Evolutionary conservation across 2,888 invertebrate species (phyloP).

Genomic region (Pristionchus entomophagus): DNA sequence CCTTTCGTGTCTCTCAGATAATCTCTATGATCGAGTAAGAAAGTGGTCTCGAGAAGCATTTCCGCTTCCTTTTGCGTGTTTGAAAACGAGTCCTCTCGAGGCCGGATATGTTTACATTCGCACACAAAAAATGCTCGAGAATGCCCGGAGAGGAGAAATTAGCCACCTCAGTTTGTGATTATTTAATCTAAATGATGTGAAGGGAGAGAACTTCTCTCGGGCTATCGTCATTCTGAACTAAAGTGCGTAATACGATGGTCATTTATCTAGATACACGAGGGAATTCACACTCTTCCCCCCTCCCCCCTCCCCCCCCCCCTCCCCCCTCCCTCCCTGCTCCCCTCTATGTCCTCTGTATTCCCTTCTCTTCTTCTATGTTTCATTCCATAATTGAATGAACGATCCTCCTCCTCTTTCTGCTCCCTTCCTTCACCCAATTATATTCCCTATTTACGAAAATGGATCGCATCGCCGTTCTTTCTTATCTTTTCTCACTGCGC

Average conservation of each 20-base stretch:
- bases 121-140: neutral
- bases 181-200: neutral
- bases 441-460: constrained; percentile 36
- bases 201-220: neutral
- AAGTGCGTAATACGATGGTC: neutral
- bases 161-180: neutral
- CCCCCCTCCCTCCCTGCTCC: constrained; percentile 6
- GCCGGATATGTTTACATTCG: constrained; percentile 20
- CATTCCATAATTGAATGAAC: constrained; percentile 40
- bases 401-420: neutral
- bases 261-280: neutral
- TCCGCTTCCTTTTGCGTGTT: constrained; percentile 27
- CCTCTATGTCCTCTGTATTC: neutral
- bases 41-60: constrained; percentile 22
- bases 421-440: constrained; percentile 25
- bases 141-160: neutral
- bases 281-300: neutral
- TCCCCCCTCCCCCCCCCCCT: neutral
- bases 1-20: neutral
- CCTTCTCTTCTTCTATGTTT: neutral
- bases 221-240: neutral
- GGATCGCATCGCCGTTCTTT: constrained; percentile 3
- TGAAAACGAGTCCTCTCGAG: neutral
- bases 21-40: constrained; percentile 35
- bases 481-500: neutral